Evolutionary conservation across 2,888 invertebrate species (phyloP).

Genomic region (Ctenicera cuprea): DNA sequence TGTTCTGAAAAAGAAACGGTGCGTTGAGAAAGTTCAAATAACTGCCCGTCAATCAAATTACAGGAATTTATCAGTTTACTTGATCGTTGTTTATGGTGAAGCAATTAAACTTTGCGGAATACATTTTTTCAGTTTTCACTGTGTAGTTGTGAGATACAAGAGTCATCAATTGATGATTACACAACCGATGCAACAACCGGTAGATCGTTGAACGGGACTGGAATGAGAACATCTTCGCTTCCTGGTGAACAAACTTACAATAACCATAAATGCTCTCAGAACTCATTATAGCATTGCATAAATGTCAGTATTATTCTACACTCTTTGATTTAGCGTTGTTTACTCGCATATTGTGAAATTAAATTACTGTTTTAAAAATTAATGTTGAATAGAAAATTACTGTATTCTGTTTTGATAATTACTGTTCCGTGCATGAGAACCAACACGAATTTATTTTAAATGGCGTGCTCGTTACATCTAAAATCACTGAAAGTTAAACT

Average conservation of each 20-base stretch:
- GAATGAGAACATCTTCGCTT: constrained; percentile 55
- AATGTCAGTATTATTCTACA: constrained; percentile 34
- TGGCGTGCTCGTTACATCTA: constrained; percentile 3
- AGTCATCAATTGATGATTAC: neutral
- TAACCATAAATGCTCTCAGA: constrained; percentile 35
- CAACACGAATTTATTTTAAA: constrained; percentile 4
- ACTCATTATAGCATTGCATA: constrained; percentile 40
- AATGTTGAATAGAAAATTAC: constrained; percentile 34
- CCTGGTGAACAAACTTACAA: constrained; percentile 43
- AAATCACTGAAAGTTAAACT: constrained; percentile 1
- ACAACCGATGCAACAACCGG: constrained; percentile 12
- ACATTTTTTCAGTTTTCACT: neutral
- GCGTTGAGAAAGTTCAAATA: no score
- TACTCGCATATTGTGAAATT: constrained; percentile 31
- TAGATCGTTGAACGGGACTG: constrained; percentile 55
- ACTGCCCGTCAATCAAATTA: no score
- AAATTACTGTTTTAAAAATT: constrained; percentile 34
- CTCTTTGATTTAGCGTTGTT: constrained; percentile 28
- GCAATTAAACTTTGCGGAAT: constrained; percentile 9
- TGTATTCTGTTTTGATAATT: constrained; percentile 15
- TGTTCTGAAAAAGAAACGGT: no score
- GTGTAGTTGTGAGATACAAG: neutral
- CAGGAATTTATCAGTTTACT: no score
- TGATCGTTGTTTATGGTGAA: neutral
- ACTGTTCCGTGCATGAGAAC: constrained; percentile 17